Evolutionary conservation across 2,113 vertebrate species (phyloP), one percentile per base, ranked within the genome.

Genomic region (Ochotona curzoniae): DNA sequence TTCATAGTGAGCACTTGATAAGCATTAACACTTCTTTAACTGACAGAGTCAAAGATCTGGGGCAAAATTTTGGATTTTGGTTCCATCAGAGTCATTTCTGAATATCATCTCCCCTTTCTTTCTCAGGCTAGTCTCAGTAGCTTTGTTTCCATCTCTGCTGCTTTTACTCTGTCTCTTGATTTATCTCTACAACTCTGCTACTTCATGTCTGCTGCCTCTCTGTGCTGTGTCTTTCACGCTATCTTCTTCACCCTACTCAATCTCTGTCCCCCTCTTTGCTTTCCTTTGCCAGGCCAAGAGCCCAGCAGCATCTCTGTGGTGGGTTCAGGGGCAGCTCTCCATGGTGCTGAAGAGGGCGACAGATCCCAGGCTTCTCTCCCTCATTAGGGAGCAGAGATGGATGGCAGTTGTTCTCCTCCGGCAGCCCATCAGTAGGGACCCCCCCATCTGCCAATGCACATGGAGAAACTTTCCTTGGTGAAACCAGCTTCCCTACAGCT

Each of bases 401-500:
- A 89, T 86, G 81, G 47, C 38, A 32, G 66, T 76, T 35, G 13
- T 90, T 95, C 88, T 51, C 38, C n/a, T 47, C n/a, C 30, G 76
- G 86, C 86, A 82, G 75, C 26, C 49, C 25, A 28, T 93, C 93
- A 79, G 83, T 71, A 81, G 69, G 63, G 35, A 23, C 81, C 69
- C 81, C 81, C 87, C 64, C 89, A 80, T 87, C 81, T 87, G 69
- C 87, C 66, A n/a, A 57, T 54, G 26, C 83, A 91, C 82, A 83
- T 35, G 71, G 67, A 76, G 47, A 26, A 90, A 26, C 28, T 70
- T 63, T 7, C 79, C 7, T 82, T 88, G 47, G 57, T 15, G 51
- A 9, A 11, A 32, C 15, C 20, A 30, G 44, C 38, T 84, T 93
- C 57, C 63, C 13, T 12, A 20, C 47, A 87, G 61, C 83, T n/a